Conservation (phyloP, 2,888 invertebrate genomes). For the Bhutanitis thaidina region DNA sequence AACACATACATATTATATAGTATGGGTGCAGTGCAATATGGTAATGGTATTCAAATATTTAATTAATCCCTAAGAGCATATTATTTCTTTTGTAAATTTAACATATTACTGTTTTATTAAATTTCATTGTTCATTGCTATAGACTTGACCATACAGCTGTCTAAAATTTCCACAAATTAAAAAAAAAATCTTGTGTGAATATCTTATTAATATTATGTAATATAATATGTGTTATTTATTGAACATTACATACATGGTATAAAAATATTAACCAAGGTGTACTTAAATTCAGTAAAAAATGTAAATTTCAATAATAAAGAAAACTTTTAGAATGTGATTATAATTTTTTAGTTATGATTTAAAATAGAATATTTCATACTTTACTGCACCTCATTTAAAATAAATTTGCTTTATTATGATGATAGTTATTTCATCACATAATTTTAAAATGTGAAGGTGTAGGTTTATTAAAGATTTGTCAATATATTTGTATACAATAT, state of each 20-base stretch:
- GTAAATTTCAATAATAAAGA: slow-evolving; percentile 17
- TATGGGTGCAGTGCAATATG: slow-evolving; percentile 66
- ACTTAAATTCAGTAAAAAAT: slow-evolving; percentile 31
- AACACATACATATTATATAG: slow-evolving; percentile 29
- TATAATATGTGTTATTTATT: too few relatives aligned
- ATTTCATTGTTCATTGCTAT: slow-evolving; percentile 20
- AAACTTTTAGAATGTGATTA: too few relatives aligned
- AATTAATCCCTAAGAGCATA: slow-evolving; percentile 3
- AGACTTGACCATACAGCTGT: slow-evolving; percentile 42
- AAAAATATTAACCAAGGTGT: slow-evolving; percentile 46
- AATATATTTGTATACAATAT: slow-evolving; percentile 73
- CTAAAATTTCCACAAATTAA: too few relatives aligned
- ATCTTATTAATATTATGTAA: slow-evolving; percentile 5
- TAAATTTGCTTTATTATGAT: slow-evolving; percentile 56
- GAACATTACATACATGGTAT: slow-evolving; percentile 4
- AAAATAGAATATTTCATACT: slow-evolving; percentile 46
- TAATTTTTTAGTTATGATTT: too few relatives aligned
- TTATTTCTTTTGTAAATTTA: slow-evolving; percentile 18
- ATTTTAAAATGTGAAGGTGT: slow-evolving; percentile 67
- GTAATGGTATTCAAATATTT: slow-evolving; percentile 22
- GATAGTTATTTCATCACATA: slow-evolving; percentile 66
- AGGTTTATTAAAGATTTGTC: slow-evolving; percentile 70
- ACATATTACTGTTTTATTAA: not conserved
- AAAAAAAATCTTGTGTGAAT: slow-evolving; percentile 40
- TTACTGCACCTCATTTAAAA: slow-evolving; percentile 56